A percentile compares a stretch with the other conserved stretches of the same genome.
Conservation (phyloP, 2,113 vertebrate genomes). For the Anolis sagrei region DNA sequence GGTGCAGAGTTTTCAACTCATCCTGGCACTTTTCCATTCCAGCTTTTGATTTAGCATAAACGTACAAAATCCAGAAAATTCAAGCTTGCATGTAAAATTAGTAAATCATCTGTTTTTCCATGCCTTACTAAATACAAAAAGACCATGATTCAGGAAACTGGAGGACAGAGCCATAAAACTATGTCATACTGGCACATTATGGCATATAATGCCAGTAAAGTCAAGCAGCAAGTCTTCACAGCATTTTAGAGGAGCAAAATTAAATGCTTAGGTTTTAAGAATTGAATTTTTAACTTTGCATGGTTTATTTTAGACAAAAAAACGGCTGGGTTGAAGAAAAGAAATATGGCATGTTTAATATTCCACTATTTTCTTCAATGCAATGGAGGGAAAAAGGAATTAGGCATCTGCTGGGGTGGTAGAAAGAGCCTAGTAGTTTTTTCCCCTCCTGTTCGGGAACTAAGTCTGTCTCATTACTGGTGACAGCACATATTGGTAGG, state of each 20-base stretch:
- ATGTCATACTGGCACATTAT: neutral
- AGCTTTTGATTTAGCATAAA: conserved; percentile 48
- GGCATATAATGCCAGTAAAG: conserved; percentile 18
- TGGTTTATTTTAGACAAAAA: conserved; percentile 38
- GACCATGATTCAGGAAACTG: conserved; percentile 29
- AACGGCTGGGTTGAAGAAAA: conserved; percentile 6
- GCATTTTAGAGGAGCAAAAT: conserved; percentile 19
- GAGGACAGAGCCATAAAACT: conserved; percentile 23
- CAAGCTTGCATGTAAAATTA: neutral
- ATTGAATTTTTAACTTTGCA: conserved; percentile 32
- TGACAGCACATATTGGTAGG: conserved; percentile 75
- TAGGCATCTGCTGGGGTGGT: conserved; percentile 59
- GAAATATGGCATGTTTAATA: conserved; percentile 21
- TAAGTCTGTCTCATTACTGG: conserved; percentile 77
- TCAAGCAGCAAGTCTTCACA: conserved; percentile 2
- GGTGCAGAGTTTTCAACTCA: conserved; percentile 53
- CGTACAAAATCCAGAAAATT: conserved; percentile 55
- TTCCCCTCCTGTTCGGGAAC: conserved; percentile 73
- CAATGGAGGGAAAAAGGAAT: conserved; percentile 39
- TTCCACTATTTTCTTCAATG: conserved; percentile 44
- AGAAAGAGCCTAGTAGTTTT: conserved; percentile 69
- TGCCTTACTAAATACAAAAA: conserved; percentile 17
- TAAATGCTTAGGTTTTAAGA: neutral
- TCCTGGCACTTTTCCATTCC: conserved; percentile 56
- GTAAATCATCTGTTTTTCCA: neutral